phyloP scores from a whole-genome alignment of 2,113 vertebrate genomes.

The Heterochromis multidens region DNA sequence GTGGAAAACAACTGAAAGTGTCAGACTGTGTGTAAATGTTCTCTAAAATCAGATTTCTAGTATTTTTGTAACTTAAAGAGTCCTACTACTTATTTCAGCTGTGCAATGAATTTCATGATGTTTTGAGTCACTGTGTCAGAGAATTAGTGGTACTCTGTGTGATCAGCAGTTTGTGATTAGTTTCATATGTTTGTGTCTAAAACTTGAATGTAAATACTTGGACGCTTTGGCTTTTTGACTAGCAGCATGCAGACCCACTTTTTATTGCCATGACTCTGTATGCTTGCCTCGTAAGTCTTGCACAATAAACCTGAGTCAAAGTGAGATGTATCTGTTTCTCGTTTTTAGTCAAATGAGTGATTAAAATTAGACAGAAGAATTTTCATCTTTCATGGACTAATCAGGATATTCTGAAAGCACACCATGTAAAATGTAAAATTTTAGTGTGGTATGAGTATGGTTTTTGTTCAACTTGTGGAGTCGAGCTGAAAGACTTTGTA shows the following conservation, averaged over 20 bases:
- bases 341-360: not conserved
- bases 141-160: slow-evolving; percentile 47
- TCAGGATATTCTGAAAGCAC: not conserved
- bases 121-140: slow-evolving; percentile 37
- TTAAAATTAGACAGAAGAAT: not conserved
- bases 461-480: not conserved
- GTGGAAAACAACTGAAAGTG: slow-evolving; percentile 29
- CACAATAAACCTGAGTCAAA: slow-evolving; percentile 77
- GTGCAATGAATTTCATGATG: slow-evolving; percentile 53
- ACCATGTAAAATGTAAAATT: too few relatives aligned
- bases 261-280: slow-evolving; percentile 69
- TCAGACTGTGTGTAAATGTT: slow-evolving; percentile 60
- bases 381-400: too few relatives aligned
- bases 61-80: slow-evolving; percentile 64
- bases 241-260: slow-evolving; percentile 70
- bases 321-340: not conserved
- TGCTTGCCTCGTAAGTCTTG: slow-evolving; percentile 71
- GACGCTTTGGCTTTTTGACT: slow-evolving; percentile 71
- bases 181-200: slow-evolving; percentile 54
- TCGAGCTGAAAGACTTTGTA: too few relatives aligned
- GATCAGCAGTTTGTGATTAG: slow-evolving; percentile 28
- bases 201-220: slow-evolving; percentile 90
- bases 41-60: slow-evolving; percentile 47
- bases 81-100: slow-evolving; percentile 41
- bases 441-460: not conserved